Conservation (phyloP, 1,140 invertebrate species). For the Pinna nobilis region DNA sequence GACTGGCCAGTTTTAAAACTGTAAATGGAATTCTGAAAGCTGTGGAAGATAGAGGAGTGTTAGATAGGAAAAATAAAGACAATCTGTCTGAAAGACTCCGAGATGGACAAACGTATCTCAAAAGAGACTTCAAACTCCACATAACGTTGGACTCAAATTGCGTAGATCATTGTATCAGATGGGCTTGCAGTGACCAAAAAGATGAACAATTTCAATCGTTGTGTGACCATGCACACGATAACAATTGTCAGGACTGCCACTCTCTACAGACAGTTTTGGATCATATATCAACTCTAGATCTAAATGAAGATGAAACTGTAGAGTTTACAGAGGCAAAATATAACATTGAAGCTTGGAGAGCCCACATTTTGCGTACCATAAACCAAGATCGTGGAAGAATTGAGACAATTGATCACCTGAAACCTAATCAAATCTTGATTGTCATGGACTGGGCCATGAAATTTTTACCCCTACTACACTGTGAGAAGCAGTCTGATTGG, state of each 20-base stretch:
- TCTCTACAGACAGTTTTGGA: background rate
- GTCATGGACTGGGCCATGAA: slow-evolving; percentile 38
- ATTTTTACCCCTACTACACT: slow-evolving; percentile 3
- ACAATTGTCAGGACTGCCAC: background rate
- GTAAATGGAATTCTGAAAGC: background rate
- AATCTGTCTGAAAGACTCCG: background rate
- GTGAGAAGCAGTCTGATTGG: slow-evolving; percentile 30
- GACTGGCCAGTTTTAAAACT: background rate
- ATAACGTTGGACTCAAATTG: background rate
- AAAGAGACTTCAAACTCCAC: slow-evolving; percentile 20
- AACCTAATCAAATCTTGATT: slow-evolving; percentile 9
- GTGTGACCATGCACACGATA: slow-evolving; percentile 12
- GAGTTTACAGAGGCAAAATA: background rate
- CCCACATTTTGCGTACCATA: slow-evolving; percentile 14
- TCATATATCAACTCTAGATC: background rate
- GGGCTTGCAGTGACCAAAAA: slow-evolving; percentile 17
- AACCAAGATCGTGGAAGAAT: slow-evolving; percentile 16
- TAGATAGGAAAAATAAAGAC: background rate
- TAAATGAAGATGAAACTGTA: slow-evolving; percentile 4
- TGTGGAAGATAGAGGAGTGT: background rate
- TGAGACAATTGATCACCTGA: background rate
- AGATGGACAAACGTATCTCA: no score
- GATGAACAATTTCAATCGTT: slow-evolving; percentile 1
- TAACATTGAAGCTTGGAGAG: slow-evolving; percentile 3
- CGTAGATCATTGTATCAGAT: slow-evolving; percentile 18